Conservation (phyloP, 2,113 vertebrate genomes). For the Bubo blakistoni region DNA sequence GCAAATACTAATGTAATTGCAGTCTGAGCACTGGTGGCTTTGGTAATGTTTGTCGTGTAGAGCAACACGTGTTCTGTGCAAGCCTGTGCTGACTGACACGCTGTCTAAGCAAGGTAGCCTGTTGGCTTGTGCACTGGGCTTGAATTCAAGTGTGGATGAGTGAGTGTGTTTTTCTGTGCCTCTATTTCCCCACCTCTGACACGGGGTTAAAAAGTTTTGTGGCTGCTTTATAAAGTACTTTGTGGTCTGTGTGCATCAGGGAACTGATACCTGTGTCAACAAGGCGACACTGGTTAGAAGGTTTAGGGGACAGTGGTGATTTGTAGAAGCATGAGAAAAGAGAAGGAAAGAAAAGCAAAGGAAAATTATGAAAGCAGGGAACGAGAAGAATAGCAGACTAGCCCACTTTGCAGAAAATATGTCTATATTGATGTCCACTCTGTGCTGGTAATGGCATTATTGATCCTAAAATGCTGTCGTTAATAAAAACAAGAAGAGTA, state of each 20-base stretch:
- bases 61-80: neutral
- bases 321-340: neutral
- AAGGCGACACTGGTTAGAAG: neutral
- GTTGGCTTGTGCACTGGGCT: neutral
- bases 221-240: neutral
- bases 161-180: neutral
- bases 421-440: neutral
- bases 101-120: neutral
- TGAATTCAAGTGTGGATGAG: neutral
- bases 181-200: neutral
- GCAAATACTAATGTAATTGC: neutral
- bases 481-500: neutral
- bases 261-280: neutral
- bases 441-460: neutral
- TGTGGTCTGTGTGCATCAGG: neutral
- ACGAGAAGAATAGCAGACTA: neutral
- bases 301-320: neutral
- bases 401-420: neutral
- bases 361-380: neutral
- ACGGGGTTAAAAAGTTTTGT: neutral
- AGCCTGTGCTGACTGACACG: neutral
- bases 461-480: neutral
- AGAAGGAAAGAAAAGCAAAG: neutral
- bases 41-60: neutral
- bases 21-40: neutral